phyloP scores from a whole-genome alignment of 2,797 vertebrate genomes.

The Rhincodon typus region DNA sequence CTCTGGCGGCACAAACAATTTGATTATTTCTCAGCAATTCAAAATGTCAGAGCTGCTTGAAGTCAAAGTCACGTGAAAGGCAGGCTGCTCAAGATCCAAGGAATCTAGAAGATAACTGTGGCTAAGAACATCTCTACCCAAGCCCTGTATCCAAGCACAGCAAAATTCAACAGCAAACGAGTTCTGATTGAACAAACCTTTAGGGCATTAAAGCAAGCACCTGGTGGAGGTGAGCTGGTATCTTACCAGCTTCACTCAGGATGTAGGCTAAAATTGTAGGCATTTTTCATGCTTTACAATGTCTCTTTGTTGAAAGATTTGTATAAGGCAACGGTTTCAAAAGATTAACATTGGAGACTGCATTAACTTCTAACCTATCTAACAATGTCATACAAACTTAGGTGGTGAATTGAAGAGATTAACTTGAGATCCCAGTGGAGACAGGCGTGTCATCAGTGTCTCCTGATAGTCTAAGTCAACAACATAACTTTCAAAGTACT shows the following conservation, averaged over 20 bases:
- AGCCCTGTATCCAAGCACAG: background rate
- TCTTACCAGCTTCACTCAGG: background rate
- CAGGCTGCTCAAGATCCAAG: background rate
- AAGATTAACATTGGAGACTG: too few relatives aligned
- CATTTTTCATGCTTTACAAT: background rate
- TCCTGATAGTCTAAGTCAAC: too few relatives aligned
- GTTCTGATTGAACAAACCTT: background rate
- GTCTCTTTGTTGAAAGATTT: background rate
- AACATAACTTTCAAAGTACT: too few relatives aligned
- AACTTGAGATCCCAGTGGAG: too few relatives aligned
- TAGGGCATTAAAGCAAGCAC: background rate
- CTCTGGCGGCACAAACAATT: background rate
- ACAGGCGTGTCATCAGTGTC: too few relatives aligned
- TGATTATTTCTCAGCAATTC: background rate
- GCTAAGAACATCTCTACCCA: background rate
- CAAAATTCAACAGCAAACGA: background rate
- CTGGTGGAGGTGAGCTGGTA: background rate
- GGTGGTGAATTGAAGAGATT: too few relatives aligned
- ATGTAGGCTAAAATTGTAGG: background rate
- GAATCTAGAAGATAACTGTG: background rate
- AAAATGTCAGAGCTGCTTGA: background rate
- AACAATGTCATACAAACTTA: too few relatives aligned
- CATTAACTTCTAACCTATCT: too few relatives aligned
- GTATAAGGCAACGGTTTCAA: too few relatives aligned
- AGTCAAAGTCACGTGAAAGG: background rate